phyloP scores from a whole-genome alignment of 2,888 invertebrate species.

The Drosophila prolongata region DNA sequence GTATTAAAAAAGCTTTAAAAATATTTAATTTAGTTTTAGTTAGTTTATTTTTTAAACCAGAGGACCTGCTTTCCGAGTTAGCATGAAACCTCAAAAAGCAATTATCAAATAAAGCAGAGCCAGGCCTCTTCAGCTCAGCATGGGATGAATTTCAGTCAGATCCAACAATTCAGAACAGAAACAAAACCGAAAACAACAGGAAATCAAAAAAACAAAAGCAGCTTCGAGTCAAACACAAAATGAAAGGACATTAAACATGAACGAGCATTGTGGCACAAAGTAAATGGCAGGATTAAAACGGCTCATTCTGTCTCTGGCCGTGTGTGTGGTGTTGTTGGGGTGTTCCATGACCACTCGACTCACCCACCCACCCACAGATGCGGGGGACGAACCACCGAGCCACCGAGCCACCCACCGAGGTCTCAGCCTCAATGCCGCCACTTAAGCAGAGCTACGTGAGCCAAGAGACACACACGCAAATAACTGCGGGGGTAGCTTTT shows the following conservation, averaged over 20 bases:
- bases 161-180: slow-evolving; percentile 15
- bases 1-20: too few relatives aligned
- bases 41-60: too few relatives aligned
- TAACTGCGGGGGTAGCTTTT: slow-evolving; percentile 81
- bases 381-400: slow-evolving; percentile 14
- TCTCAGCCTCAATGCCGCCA: slow-evolving; percentile 59
- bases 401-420: slow-evolving; percentile 11
- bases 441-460: slow-evolving; percentile 72
- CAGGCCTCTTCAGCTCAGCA: slow-evolving; percentile 16
- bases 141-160: slow-evolving; percentile 24
- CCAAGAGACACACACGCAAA: slow-evolving; percentile 56
- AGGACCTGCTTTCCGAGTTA: too few relatives aligned
- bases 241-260: slow-evolving; percentile 53
- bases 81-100: slow-evolving; percentile 46
- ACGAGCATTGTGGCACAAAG: slow-evolving; percentile 38
- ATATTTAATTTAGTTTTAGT: too few relatives aligned
- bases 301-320: slow-evolving; percentile 34
- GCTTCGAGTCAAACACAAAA: slow-evolving; percentile 45
- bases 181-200: slow-evolving; percentile 23
- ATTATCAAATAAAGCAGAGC: slow-evolving; percentile 46
- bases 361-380: slow-evolving; percentile 5
- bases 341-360: slow-evolving; percentile 18
- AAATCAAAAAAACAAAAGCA: slow-evolving; percentile 38
- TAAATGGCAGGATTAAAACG: slow-evolving; percentile 45
- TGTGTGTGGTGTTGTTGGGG: slow-evolving; percentile 11